Evolutionary conservation across 2,113 vertebrate genomes (phyloP), one percentile per base, ranked within the genome.

Genomic region (Crotalus horridus): DNA sequence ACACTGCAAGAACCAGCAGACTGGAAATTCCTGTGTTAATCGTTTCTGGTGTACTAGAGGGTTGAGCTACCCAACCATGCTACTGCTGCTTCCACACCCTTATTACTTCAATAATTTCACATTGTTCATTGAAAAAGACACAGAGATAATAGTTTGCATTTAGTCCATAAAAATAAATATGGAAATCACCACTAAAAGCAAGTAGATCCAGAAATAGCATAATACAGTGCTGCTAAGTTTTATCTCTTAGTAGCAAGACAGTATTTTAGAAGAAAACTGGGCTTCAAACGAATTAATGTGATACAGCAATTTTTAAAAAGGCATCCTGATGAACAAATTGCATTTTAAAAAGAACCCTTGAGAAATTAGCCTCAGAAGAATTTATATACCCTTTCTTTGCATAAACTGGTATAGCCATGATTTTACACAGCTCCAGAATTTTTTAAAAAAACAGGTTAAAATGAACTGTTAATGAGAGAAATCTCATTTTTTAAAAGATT

Each of bases 41-140:
- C 1, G 0, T 48, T 93, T 93, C 39, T 21, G 21, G 64, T 17
- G 48, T 89, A 69, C 39, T 92, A 85, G 6, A 20, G 20, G n/a
- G 55, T 95, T 87, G 93, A 91, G 89, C 85, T 85, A 90, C 48
- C 89, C 92, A 59, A 94, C n/a, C 56, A 92, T 85, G 53, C 9
- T 39, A 81, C 87, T 93, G 86, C 92, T 91, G 94, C 17, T 91
- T 91, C 88, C 59, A 81, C 48, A 93, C 21, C 39, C 9, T 26
- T 51, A 92, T 59, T 51, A 1, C 88, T 24, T 55, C 85, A 48
- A 5, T n/a, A 29, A 89, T 26, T 21, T 21, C 86, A 39, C 33
- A 46, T 90, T 69, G 21, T 89, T 59, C 24, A 89, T 3, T 17
- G 43, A 46, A 85, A 90, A 89, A 15, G 26, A 12, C 48, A 87